Percentiles rank a stretch among this genome's conserved stretches.
Evolutionary conservation across 2,888 invertebrate species (phyloP).

Genomic region (Harpalus rubripes): DNA sequence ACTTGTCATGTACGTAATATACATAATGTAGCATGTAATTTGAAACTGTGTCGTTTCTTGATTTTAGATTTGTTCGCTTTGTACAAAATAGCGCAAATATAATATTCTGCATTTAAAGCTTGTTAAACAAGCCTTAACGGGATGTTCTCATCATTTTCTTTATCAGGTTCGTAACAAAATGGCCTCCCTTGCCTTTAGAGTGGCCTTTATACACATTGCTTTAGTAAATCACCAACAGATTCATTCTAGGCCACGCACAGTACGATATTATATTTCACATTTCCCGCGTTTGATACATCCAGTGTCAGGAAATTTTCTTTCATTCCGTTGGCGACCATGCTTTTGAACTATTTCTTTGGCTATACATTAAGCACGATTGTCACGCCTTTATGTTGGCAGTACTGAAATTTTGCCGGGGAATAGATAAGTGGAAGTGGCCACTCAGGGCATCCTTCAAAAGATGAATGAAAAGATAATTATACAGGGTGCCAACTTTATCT

Average conservation of each 20-base stretch:
- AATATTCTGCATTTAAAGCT: background rate
- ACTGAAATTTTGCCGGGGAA: constrained; percentile 8
- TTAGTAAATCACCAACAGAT: constrained; percentile 60
- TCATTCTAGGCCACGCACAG: constrained; percentile 38
- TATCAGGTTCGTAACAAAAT: constrained; percentile 20
- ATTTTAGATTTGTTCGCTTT: background rate
- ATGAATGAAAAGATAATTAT: background rate
- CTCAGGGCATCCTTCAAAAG: background rate
- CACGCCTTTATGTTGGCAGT: constrained; percentile 36
- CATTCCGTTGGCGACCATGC: constrained; percentile 6
- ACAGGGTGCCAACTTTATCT: no score
- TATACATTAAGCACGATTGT: constrained; percentile 32
- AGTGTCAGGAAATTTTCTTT: constrained; percentile 50
- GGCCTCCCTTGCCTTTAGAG: background rate
- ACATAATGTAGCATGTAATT: background rate
- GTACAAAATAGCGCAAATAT: background rate
- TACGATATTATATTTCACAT: constrained; percentile 61
- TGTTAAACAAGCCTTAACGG: background rate
- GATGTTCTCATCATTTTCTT: background rate
- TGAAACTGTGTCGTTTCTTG: background rate
- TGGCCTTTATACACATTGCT: constrained; percentile 61
- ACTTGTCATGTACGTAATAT: no score
- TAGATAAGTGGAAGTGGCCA: background rate
- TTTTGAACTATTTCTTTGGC: constrained; percentile 27
- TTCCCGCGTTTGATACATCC: constrained; percentile 48